These are phyloP conservation scores for Toxotes jaculatrix DNA, from an alignment of 2,113 vertebrate species.

Conservation along the genomic window DNA sequence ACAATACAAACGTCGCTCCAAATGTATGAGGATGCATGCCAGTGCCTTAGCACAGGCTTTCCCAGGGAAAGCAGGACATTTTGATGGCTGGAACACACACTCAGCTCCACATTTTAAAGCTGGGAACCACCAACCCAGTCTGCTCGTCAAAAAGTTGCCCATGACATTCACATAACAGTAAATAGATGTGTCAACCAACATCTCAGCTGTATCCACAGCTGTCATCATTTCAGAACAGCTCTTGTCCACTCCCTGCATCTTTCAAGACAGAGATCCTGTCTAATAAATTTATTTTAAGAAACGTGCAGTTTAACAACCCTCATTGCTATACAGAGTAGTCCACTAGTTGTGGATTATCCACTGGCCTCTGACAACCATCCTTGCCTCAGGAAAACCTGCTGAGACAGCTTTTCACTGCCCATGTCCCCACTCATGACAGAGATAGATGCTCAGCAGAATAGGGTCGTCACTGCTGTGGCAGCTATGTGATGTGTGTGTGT, in stretches of 20 bases:
- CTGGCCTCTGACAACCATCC: conserved; percentile 3
- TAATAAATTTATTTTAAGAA: not conserved
- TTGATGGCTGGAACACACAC: not conserved
- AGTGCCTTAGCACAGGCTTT: not conserved
- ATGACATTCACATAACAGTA: not conserved
- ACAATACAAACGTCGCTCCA: not conserved
- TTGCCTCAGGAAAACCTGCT: conserved; percentile 10
- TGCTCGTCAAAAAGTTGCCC: not conserved
- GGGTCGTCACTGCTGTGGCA: conserved; percentile 13
- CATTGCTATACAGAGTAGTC: not conserved
- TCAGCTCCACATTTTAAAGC: not conserved
- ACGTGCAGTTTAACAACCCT: not conserved
- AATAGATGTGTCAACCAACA: not conserved
- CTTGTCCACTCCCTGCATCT: not conserved
- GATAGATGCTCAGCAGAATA: conserved; percentile 5
- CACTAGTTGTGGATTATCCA: not conserved
- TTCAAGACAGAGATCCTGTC: not conserved
- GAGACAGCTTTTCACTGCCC: conserved; percentile 13
- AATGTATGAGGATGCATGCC: not conserved
- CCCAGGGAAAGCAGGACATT: not conserved
- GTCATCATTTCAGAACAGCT: not conserved
- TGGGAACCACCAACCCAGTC: not conserved
- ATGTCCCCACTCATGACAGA: conserved; percentile 21
- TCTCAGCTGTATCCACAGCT: not conserved
- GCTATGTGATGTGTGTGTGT: conserved; percentile 23